Conservation (phyloP, 2,888 invertebrate genomes). For the Cataglyphis altisquamis region DNA sequence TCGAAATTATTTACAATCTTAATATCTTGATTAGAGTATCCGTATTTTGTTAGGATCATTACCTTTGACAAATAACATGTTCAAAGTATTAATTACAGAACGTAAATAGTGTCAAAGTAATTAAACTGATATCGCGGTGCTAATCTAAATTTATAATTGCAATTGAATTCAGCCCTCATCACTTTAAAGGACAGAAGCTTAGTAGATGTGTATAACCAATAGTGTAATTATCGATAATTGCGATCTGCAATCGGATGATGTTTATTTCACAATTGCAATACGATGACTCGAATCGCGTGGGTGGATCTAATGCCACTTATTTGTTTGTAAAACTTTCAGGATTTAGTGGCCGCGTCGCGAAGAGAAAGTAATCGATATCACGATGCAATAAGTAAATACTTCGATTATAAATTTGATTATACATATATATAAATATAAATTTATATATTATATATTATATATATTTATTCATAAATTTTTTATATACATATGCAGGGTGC, state of each 20-base stretch:
- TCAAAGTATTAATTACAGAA: conserved; percentile 32
- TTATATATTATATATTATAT: not conserved
- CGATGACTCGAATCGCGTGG: conserved; percentile 18
- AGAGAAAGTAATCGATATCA: not conserved
- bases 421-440: not conserved
- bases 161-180: conserved; percentile 67
- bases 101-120: conserved; percentile 56
- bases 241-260: conserved; percentile 72
- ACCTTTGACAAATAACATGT: conserved; percentile 27
- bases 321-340: conserved; percentile 1
- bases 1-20: conserved; percentile 8
- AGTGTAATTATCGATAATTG: conserved; percentile 80
- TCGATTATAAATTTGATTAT: not conserved
- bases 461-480: too few relatives aligned
- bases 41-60: conserved; percentile 15
- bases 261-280: conserved; percentile 52
- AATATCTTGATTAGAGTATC: not conserved
- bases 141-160: conserved; percentile 75
- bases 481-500: too few relatives aligned
- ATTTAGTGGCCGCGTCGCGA: not conserved
- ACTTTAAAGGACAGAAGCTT: conserved; percentile 60
- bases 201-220: conserved; percentile 59
- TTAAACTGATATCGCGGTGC: conserved; percentile 68
- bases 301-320: conserved; percentile 12
- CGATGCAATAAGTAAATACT: not conserved